A percentile compares a stretch with the other conserved stretches of the same genome.
phyloP scores from a whole-genome alignment of 2,797 vertebrate species.

The Sphenodon punctatus region DNA sequence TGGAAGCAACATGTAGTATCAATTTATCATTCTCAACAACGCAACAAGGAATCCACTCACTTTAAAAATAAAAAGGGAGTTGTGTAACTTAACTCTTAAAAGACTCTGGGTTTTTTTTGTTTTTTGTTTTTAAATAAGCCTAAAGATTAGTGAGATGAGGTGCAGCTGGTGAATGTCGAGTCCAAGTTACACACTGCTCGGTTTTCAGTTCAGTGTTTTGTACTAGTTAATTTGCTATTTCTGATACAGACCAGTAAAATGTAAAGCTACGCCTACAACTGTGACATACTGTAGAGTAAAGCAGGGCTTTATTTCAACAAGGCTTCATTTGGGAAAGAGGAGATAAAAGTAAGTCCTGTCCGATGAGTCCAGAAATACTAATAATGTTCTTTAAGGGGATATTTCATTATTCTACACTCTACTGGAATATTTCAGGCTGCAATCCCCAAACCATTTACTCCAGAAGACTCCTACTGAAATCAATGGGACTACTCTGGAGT shows the following conservation, averaged over 20 bases:
- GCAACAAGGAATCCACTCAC: slow-evolving; percentile 83
- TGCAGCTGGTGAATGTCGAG: slow-evolving; percentile 32
- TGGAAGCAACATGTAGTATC: slow-evolving; percentile 96
- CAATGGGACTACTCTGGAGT: too few relatives aligned
- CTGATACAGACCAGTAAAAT: slow-evolving; percentile 6
- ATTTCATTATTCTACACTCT: slow-evolving; percentile 7
- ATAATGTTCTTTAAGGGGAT: slow-evolving; percentile 19
- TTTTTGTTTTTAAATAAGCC: background rate
- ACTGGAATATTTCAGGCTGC: slow-evolving; percentile 12
- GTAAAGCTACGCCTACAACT: slow-evolving; percentile 28
- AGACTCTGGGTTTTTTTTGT: background rate
- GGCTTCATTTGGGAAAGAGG: background rate
- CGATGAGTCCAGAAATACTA: background rate
- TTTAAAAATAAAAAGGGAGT: slow-evolving; percentile 78
- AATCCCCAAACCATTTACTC: too few relatives aligned
- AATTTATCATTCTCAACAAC: slow-evolving; percentile 95
- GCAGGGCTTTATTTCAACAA: slow-evolving; percentile 38
- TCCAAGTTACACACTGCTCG: slow-evolving; percentile 41
- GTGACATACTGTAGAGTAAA: slow-evolving; percentile 8
- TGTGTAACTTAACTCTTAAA: slow-evolving; percentile 80
- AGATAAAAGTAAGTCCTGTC: slow-evolving; percentile 14
- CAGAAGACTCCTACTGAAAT: too few relatives aligned
- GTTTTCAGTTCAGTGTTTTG: slow-evolving; percentile 35
- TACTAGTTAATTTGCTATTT: slow-evolving; percentile 9
- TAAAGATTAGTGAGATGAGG: slow-evolving; percentile 63